Conservation (phyloP, 2,888 invertebrate species). For the Cephonodes hylas region DNA sequence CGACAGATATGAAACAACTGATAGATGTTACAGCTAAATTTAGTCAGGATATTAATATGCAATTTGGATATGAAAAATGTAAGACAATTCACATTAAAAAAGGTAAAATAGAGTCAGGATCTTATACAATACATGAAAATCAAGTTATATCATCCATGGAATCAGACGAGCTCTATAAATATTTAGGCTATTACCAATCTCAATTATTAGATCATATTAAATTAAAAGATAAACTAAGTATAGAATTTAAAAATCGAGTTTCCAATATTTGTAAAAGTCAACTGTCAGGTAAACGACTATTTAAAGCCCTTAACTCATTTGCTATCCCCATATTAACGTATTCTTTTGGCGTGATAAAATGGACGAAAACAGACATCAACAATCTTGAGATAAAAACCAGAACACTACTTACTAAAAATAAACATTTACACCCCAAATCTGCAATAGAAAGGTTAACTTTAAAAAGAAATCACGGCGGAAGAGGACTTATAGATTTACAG, state of each 20-base stretch:
- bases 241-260: background rate
- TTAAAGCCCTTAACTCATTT: too few relatives aligned
- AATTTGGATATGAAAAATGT: background rate
- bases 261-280: background rate
- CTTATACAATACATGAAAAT: background rate
- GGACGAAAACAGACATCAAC: too few relatives aligned
- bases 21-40: background rate
- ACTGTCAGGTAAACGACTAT: too few relatives aligned
- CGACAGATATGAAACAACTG: background rate
- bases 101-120: background rate
- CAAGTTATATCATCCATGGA: background rate
- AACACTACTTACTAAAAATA: background rate
- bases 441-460: too few relatives aligned
- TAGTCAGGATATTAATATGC: background rate
- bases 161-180: background rate
- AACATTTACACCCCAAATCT: too few relatives aligned
- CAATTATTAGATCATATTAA: background rate
- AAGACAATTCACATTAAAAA: background rate
- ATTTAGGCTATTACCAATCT: background rate
- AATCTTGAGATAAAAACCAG: background rate
- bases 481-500: too few relatives aligned
- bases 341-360: too few relatives aligned
- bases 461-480: too few relatives aligned
- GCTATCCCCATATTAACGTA: too few relatives aligned
- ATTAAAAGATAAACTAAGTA: background rate